A percentile compares a stretch with the other conserved stretches of the same genome.
phyloP scores from a whole-genome alignment of 2,888 invertebrate species.

The Pantelozetes paolii region DNA sequence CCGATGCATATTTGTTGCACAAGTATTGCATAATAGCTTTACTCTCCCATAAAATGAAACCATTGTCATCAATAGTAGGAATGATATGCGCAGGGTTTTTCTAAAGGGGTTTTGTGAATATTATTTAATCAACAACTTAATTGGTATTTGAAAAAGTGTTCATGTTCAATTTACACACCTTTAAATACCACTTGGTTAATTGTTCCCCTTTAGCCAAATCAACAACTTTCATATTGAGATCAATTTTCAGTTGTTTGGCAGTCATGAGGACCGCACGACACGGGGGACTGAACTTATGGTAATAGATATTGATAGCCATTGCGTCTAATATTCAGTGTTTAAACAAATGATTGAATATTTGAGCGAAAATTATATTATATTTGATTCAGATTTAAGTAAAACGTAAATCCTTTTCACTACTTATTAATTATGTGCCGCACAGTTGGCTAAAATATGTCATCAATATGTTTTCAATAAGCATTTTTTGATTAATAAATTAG shows the following conservation, averaged over 20 bases:
- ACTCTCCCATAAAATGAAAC: slow-evolving; percentile 72
- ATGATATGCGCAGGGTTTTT: slow-evolving; percentile 66
- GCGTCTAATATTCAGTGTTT: no score
- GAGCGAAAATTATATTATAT: no score
- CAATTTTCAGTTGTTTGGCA: neutral
- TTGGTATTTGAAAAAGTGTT: no score
- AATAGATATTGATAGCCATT: slow-evolving; percentile 4
- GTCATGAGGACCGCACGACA: neutral
- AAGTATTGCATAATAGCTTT: slow-evolving; percentile 74
- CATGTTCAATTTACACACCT: no score
- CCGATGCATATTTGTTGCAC: slow-evolving; percentile 72
- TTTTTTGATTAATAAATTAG: no score
- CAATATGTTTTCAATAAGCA: no score
- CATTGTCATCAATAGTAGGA: slow-evolving; percentile 65
- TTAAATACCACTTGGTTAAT: slow-evolving; percentile 62
- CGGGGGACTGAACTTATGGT: neutral
- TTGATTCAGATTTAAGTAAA: no score
- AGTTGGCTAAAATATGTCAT: no score
- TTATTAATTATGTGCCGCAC: no score
- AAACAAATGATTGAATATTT: no score
- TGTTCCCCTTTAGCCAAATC: slow-evolving; percentile 57
- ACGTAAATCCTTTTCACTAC: no score
- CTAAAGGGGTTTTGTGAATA: slow-evolving; percentile 44
- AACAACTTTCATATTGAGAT: neutral
- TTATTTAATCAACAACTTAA: neutral